Base-by-base conservation (phyloP, 2,797 vertebrate species). In the Rallus crepitans region DNA sequence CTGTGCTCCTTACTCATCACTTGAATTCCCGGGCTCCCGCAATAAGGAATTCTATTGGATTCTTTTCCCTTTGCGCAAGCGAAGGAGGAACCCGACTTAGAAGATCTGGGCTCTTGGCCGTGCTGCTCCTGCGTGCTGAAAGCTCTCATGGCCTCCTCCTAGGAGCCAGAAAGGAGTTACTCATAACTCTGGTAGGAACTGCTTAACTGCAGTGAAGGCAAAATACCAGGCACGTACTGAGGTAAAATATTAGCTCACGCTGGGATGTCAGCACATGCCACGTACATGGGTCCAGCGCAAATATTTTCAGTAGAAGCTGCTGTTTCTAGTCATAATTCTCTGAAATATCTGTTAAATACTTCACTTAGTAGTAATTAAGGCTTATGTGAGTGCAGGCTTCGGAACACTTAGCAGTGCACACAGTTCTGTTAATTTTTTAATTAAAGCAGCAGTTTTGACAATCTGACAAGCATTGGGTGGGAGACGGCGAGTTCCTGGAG, bases 251-350 rank as follows among this genome's bases (percentile, higher is more conserved):
- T 48, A 37, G 30, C 27, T 80, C 31, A 10, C 6, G 0, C 9
- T 35, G 76, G 47, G 53, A 33, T 75, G 55, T 39, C 5, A 13
- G 57, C 56, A 75, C 40, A 7, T 72, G 55, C 56, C 70, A 19
- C 0, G 0, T 40, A 7, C 2, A 0, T 57, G 61, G 52, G 61
- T 78, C 69, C 39, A 47, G 27, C 78, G 65, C 63, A 88, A 1
- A 35, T 72, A 66, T 70, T 95, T 57, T 55, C 40, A 48, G 18
- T 68, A 3, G 12, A 61, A 75, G 30, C 60, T 78, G 39, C 69
- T 86, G 69, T 47, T 92, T 89, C 48, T 76, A 93, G 68, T 89
- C 27, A 15, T 66, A 60, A 77, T 66, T 91, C 71, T 60, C 33
- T 72, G 55, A 83, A 61, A 47, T 78, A 68, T 78, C 79, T 89